These are phyloP conservation scores for Elaphurus davidianus DNA, from an alignment of 2,113 vertebrate species.

Conservation along the genomic window DNA sequence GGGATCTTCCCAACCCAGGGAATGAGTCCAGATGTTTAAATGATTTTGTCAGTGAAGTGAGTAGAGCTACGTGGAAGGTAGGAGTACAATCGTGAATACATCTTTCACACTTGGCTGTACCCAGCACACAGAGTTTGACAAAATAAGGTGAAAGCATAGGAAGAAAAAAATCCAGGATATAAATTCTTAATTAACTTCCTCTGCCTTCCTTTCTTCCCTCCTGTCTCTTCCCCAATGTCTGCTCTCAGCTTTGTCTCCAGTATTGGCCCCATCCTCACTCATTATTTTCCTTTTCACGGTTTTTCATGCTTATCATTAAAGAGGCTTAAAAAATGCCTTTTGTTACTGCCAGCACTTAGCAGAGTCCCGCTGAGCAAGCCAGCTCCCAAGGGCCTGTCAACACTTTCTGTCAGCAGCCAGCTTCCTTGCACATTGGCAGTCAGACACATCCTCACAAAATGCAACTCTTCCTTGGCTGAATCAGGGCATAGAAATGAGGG, in stretches of 20 bases:
- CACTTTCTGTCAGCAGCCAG: conserved; percentile 1
- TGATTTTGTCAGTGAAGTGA: neutral
- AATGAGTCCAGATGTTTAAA: neutral
- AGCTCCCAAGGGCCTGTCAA: conserved; percentile 27
- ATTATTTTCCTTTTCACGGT: neutral
- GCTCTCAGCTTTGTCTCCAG: neutral
- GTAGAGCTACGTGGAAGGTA: neutral
- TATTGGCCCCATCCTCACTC: neutral
- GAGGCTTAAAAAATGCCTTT: conserved; percentile 36
- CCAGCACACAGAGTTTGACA: neutral
- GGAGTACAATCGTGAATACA: neutral
- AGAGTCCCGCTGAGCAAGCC: conserved; percentile 41
- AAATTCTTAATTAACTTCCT: neutral
- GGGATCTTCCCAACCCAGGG: neutral
- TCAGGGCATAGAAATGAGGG: neutral
- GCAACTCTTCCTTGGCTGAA: neutral
- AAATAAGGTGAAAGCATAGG: neutral
- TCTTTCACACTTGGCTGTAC: neutral
- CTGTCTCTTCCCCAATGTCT: neutral
- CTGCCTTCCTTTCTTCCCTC: neutral
- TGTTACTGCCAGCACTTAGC: neutral
- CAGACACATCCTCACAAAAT: neutral
- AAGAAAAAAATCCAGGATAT: neutral
- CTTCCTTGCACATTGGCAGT: neutral
- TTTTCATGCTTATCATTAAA: neutral